Evolutionary conservation across 1,140 invertebrate genomes (phyloP).

Genomic region (Coelopa frigida): DNA sequence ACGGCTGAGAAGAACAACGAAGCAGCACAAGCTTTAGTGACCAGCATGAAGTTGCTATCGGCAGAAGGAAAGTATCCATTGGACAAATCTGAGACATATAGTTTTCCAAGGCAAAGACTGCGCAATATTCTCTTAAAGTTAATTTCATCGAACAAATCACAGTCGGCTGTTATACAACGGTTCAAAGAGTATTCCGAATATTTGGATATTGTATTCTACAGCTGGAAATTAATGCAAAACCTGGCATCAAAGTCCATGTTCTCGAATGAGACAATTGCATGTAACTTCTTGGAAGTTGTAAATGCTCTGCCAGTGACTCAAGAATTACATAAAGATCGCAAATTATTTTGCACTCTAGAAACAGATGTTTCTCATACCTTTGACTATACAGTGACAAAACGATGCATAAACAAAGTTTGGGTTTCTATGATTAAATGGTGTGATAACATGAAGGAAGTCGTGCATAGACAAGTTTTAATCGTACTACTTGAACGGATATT

Average conservation of each 20-base stretch:
- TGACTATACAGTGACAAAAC: conserved; percentile 40
- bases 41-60: conserved; percentile 57
- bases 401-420: conserved; percentile 62
- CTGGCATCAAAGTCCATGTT: conserved; percentile 47
- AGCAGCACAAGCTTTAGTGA: conserved; percentile 57
- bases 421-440: conserved; percentile 59
- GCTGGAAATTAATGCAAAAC: conserved; percentile 52
- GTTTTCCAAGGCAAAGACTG: conserved; percentile 46
- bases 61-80: conserved; percentile 57
- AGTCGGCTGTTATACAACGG: conserved; percentile 47
- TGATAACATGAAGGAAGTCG: conserved; percentile 51
- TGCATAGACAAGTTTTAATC: conserved; percentile 72
- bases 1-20: conserved; percentile 47
- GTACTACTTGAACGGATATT: conserved; percentile 77
- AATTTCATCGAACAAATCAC: conserved; percentile 49
- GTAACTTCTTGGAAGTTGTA: conserved; percentile 63
- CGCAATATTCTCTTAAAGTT: conserved; percentile 51
- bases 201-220: conserved; percentile 56
- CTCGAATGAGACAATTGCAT: conserved; percentile 56
- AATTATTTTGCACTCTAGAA: conserved; percentile 43
- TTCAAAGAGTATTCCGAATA: conserved; percentile 58
- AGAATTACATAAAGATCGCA: conserved; percentile 35
- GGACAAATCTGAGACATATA: conserved; percentile 39
- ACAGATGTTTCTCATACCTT: conserved; percentile 23
- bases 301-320: conserved; percentile 45